Evolutionary conservation across 2,113 vertebrate genomes (phyloP).

Genomic region (Perca fluviatilis): DNA sequence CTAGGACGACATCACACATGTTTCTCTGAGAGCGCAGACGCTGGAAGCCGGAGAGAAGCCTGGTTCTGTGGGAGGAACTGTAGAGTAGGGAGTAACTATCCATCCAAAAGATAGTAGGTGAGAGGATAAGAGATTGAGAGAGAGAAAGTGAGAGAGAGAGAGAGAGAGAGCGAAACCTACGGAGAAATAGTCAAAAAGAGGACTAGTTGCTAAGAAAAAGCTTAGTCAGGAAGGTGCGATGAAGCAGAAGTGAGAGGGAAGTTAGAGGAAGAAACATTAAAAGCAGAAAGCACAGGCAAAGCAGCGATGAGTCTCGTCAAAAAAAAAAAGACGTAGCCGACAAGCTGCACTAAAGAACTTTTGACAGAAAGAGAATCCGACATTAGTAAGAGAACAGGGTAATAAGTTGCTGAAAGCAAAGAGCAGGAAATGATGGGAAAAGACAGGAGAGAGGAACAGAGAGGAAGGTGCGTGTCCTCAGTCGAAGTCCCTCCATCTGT

Average conservation of each 20-base stretch:
- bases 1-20: conserved; percentile 93
- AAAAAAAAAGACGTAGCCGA: conserved; percentile 12
- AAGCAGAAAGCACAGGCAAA: background rate
- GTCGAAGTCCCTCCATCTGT: conserved; percentile 48
- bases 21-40: conserved; percentile 87
- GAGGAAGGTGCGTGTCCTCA: conserved; percentile 19
- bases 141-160: background rate
- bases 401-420: background rate
- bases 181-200: background rate
- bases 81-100: conserved; percentile 93
- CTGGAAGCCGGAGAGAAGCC: conserved; percentile 90
- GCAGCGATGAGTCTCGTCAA: conserved; percentile 3
- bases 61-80: conserved; percentile 88
- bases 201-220: background rate
- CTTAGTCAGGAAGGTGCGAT: background rate
- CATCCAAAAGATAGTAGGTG: conserved; percentile 47
- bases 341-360: background rate
- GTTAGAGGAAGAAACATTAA: background rate
- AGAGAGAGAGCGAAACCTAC: background rate
- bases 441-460: background rate
- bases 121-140: background rate
- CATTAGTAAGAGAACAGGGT: background rate
- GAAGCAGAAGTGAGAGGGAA: background rate
- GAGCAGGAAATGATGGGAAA: background rate
- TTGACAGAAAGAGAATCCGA: conserved; percentile 7